Conservation (phyloP, 2,797 vertebrate species). For the Botia kubotai region DNA sequence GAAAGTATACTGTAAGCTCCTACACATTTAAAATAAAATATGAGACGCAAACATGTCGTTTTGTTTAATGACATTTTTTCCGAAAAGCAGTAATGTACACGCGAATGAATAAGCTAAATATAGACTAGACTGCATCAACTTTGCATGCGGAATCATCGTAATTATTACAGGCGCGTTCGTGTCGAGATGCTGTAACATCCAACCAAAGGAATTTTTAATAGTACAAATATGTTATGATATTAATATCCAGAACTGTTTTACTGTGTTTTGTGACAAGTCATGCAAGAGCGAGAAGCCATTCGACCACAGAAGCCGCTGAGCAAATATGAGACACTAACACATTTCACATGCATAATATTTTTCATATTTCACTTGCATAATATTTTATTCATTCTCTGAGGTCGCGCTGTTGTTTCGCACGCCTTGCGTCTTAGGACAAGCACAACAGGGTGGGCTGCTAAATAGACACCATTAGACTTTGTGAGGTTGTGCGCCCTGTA, state of each 20-base stretch:
- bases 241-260: slow-evolving; percentile 3
- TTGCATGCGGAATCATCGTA: neutral
- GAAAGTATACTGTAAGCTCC: slow-evolving; percentile 20
- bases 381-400: slow-evolving; percentile 9
- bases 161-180: neutral
- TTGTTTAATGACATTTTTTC: neutral
- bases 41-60: neutral
- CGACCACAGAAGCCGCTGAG: neutral
- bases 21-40: slow-evolving; percentile 2
- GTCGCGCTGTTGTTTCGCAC: neutral
- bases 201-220: slow-evolving; percentile 1
- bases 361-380: neutral
- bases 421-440: neutral
- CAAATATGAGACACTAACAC: slow-evolving; percentile 5
- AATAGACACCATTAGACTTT: slow-evolving; percentile 3
- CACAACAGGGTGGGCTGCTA: neutral
- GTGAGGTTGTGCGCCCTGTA: slow-evolving; percentile 22
- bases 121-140: neutral
- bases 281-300: neutral
- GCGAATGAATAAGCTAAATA: neutral
- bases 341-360: neutral
- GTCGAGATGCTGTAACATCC: slow-evolving; percentile 9
- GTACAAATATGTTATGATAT: neutral
- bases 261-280: slow-evolving; percentile 4
- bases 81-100: neutral